phyloP scores from a whole-genome alignment of 2,113 vertebrate species.

The Chlorodrepanis virens region DNA sequence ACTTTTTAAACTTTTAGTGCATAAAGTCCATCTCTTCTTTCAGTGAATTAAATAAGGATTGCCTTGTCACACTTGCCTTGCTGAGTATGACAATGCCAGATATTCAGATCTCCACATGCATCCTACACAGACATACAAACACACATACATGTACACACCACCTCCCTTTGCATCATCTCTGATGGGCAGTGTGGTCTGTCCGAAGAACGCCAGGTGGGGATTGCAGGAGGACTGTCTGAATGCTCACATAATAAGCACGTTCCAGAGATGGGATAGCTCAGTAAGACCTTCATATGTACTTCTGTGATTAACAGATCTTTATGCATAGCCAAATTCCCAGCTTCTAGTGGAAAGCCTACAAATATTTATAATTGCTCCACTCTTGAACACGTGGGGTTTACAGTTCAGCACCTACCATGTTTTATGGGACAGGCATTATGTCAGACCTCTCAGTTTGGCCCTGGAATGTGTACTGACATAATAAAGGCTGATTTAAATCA shows the following conservation, averaged over 20 bases:
- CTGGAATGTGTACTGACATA: neutral
- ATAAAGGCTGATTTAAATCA: neutral
- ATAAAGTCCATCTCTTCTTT: neutral
- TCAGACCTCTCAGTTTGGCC: neutral
- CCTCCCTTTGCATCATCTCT: neutral
- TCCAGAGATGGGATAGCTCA: neutral
- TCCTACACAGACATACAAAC: too few species aligned
- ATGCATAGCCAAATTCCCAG: neutral
- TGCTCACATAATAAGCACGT: accelerated
- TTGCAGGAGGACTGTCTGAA: neutral
- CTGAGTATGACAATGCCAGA: neutral
- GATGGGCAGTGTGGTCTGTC: neutral
- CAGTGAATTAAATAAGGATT: neutral
- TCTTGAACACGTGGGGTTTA: neutral
- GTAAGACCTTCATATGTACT: neutral
- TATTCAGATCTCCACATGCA: neutral
- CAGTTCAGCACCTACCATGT: neutral
- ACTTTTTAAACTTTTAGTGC: neutral
- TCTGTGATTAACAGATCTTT: neutral
- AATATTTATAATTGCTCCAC: neutral
- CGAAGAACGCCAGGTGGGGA: neutral
- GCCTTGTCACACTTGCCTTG: neutral
- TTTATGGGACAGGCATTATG: neutral
- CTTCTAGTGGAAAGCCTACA: neutral
- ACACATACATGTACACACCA: neutral